Conservation (phyloP, 1,140 invertebrate species). For the Pogonognathellus flavescens region DNA sequence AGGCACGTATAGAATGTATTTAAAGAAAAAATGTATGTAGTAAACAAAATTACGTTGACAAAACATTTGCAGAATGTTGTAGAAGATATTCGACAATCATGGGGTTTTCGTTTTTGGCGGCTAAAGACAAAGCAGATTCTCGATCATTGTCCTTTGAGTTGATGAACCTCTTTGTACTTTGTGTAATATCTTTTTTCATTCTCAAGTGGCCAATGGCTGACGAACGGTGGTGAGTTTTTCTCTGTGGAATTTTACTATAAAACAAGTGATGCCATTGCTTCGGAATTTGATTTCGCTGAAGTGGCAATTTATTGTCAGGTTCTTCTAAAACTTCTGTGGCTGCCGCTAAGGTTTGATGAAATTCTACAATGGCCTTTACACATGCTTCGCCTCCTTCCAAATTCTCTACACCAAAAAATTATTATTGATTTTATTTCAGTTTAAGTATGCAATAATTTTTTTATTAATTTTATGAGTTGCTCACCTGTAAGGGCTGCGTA, state of each 20-base stretch:
- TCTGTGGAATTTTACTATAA: too few relatives aligned
- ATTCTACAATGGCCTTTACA: too few relatives aligned
- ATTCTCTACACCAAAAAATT: neutral
- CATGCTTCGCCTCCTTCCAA: neutral
- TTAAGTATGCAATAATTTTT: too few relatives aligned
- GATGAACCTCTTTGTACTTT: conserved; percentile 11
- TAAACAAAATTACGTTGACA: neutral
- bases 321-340: neutral
- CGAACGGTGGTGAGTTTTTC: too few relatives aligned
- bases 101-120: conserved; percentile 27
- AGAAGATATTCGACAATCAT: conserved; percentile 13
- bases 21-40: too few relatives aligned
- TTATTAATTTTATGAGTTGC: too few relatives aligned
- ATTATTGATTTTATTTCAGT: too few relatives aligned
- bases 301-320: too few relatives aligned
- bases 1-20: too few relatives aligned
- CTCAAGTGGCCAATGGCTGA: neutral
- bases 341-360: neutral
- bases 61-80: neutral
- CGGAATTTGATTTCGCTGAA: too few relatives aligned
- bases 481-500: neutral
- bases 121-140: conserved; percentile 19
- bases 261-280: too few relatives aligned
- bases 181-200: neutral
- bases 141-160: neutral